Percentiles rank a stretch among this genome's conserved stretches.
Conservation (phyloP, 2,113 vertebrate genomes). For the Colistium nudipinnis region DNA sequence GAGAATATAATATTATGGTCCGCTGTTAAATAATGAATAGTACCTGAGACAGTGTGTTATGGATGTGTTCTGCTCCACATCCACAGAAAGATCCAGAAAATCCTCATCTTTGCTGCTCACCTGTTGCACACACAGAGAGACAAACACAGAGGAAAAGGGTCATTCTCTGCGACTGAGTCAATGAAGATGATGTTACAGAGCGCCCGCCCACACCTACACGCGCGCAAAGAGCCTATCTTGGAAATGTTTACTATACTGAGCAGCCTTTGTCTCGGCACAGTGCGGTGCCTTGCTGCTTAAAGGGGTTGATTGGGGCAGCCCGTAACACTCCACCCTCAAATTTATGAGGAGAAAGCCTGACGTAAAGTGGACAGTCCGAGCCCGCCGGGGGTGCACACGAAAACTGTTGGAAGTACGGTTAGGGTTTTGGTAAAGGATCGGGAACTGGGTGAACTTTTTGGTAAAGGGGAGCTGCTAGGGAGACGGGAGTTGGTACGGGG, state of each 20-base stretch:
- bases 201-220: conserved; percentile 3
- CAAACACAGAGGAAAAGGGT: conserved; percentile 44
- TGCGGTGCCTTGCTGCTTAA: conserved; percentile 27
- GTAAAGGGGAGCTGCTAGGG: no score
- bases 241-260: conserved; percentile 43
- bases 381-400: neutral
- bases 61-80: conserved; percentile 98
- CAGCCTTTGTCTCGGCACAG: conserved; percentile 37
- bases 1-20: no score
- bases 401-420: no score
- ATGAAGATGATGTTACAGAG: neutral
- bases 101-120: conserved; percentile 99
- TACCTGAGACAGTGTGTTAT: conserved; percentile 99
- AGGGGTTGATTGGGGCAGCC: conserved; percentile 59
- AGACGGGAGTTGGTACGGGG: no score
- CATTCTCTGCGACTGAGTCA: conserved; percentile 12
- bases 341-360: conserved; percentile 48
- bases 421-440: no score
- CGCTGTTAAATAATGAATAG: neutral
- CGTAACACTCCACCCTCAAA: conserved; percentile 2
- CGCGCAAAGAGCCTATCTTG: conserved; percentile 19
- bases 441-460: no score
- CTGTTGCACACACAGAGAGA: no score
- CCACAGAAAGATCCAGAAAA: conserved; percentile 97
- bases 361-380: conserved; percentile 26